Conservation (phyloP, 2,113 vertebrate species). For the Hyperopisus bebe region DNA sequence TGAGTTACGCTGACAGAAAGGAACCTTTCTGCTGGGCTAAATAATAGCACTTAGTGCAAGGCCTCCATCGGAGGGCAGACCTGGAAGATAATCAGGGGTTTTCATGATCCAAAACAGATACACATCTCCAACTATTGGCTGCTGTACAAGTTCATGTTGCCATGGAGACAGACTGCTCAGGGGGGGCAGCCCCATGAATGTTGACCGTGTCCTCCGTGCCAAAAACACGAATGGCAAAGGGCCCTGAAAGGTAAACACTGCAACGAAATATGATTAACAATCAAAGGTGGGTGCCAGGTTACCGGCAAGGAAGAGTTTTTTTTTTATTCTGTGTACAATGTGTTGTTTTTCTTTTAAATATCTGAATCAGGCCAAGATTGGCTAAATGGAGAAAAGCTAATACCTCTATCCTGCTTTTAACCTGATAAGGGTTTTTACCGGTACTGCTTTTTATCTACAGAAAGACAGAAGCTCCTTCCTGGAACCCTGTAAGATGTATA, state of each 20-base stretch:
- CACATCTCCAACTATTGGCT: conserved; percentile 26
- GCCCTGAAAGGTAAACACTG: conserved; percentile 22
- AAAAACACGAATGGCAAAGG: conserved; percentile 16
- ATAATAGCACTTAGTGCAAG: conserved; percentile 21
- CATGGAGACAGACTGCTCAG: conserved; percentile 16
- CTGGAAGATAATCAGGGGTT: conserved; percentile 21
- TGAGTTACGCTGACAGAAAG: conserved; percentile 15
- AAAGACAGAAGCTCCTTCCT: neutral
- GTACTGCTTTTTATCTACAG: neutral
- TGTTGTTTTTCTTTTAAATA: conserved; percentile 4
- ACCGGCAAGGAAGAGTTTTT: conserved; percentile 4
- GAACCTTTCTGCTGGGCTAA: conserved; percentile 21
- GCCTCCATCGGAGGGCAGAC: conserved; percentile 10
- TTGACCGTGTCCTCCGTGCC: conserved; percentile 11
- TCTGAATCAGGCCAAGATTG: neutral
- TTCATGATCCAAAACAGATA: conserved; percentile 28
- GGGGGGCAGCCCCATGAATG: neutral
- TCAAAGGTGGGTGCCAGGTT: neutral
- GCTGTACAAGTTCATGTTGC: conserved; percentile 23
- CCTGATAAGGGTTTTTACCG: neutral
- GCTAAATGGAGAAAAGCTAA: neutral
- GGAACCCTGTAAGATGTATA: neutral
- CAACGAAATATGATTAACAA: conserved; percentile 1
- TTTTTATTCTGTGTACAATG: neutral
- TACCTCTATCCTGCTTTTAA: neutral